These are phyloP conservation scores for Clarias macrocephalus DNA, from an alignment of 2,113 vertebrate species.

Conservation along the genomic window DNA sequence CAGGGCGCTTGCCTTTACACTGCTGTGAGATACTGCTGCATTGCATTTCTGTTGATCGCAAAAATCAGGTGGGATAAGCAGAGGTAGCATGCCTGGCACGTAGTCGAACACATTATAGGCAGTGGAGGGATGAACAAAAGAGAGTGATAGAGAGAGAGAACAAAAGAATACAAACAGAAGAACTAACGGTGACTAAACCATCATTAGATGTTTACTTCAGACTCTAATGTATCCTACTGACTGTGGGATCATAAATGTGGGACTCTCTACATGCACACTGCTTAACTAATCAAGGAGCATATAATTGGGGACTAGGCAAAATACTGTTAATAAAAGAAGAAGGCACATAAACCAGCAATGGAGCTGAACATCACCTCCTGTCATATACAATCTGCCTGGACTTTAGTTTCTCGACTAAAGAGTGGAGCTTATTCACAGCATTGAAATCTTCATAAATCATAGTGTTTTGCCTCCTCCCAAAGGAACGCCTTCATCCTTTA, in stretches of 20 bases:
- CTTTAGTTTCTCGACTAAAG: constrained; percentile 49
- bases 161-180: not conserved
- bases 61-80: constrained; percentile 16
- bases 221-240: constrained; percentile 50
- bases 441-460: constrained; percentile 60
- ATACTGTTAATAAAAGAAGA: constrained; percentile 23
- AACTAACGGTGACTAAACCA: constrained; percentile 25
- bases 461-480: constrained; percentile 25
- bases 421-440: constrained; percentile 55
- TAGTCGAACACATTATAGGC: not conserved
- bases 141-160: not conserved
- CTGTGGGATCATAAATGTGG: constrained; percentile 69
- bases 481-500: constrained; percentile 55
- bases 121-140: not conserved
- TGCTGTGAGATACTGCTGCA: constrained; percentile 51
- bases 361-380: not conserved
- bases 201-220: not conserved
- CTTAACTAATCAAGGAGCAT: constrained; percentile 72
- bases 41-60: constrained; percentile 48
- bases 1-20: not conserved
- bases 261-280: constrained; percentile 67
- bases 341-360: not conserved
- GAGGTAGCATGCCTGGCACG: not conserved
- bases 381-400: constrained; percentile 19
- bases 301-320: constrained; percentile 69